A percentile compares a stretch with the other conserved stretches of the same genome.
phyloP scores from a whole-genome alignment of 2,113 vertebrate species.

The Mystacornis crossleyi region DNA sequence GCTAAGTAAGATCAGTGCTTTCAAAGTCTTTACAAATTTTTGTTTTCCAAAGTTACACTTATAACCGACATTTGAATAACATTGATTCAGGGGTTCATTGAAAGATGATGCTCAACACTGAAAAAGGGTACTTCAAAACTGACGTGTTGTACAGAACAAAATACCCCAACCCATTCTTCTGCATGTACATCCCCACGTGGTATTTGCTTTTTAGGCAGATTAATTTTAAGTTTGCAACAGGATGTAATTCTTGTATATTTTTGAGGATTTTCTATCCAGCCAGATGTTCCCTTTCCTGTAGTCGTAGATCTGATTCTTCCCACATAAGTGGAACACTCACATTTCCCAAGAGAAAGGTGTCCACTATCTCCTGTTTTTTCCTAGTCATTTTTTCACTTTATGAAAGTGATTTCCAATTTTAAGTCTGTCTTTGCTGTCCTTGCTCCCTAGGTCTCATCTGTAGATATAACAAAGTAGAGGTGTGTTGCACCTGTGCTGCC shows the following conservation, averaged over 20 bases:
- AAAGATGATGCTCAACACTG: neutral
- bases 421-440: neutral
- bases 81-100: neutral
- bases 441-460: neutral
- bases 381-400: neutral
- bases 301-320: neutral
- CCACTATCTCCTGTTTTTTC: neutral
- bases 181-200: neutral
- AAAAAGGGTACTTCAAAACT: neutral
- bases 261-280: neutral
- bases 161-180: neutral
- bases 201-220: neutral
- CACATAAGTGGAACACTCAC: accelerated
- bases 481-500: neutral
- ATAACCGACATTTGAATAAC: neutral
- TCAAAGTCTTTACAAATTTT: neutral
- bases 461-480: neutral
- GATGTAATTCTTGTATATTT: neutral
- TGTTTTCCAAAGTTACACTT: neutral
- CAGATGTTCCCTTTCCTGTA: neutral
- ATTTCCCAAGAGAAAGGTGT: neutral
- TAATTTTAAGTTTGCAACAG: neutral
- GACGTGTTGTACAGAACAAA: neutral
- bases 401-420: neutral
- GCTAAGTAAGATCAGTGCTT: neutral